phyloP scores from a whole-genome alignment of 2,797 vertebrate genomes.

The Craterocephalus amniculus region DNA sequence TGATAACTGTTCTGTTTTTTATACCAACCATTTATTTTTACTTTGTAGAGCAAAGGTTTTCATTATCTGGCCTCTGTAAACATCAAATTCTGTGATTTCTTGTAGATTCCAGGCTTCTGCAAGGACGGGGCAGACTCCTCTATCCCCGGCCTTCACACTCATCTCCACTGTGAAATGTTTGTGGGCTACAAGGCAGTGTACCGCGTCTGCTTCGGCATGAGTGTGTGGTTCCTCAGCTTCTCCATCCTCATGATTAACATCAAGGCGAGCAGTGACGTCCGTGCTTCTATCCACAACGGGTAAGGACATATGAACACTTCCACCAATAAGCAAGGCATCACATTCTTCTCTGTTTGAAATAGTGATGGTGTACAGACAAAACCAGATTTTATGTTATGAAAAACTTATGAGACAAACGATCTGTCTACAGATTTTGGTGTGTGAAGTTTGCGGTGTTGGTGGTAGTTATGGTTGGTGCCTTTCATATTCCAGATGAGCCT shows the following conservation, averaged over 20 bases:
- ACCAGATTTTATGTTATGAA: too few relatives aligned
- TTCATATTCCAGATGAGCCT: conserved; percentile 91
- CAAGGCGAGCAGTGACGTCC: conserved; percentile 89
- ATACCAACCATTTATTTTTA: too few relatives aligned
- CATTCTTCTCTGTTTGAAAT: too few relatives aligned
- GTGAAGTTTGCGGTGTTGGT: conserved; percentile 91
- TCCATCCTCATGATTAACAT: conserved; percentile 87
- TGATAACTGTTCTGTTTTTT: too few relatives aligned
- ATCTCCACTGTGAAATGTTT: conserved; percentile 87
- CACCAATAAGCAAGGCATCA: not conserved
- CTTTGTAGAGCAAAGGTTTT: too few relatives aligned
- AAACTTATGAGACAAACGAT: too few relatives aligned
- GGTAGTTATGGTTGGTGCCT: conserved; percentile 89
- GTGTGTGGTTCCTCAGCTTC: conserved; percentile 88
- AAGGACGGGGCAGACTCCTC: conserved; percentile 81
- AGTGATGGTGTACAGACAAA: too few relatives aligned
- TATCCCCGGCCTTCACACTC: conserved; percentile 62
- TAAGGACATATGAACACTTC: conserved; percentile 61
- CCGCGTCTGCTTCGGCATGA: conserved; percentile 91
- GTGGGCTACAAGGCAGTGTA: conserved; percentile 95
- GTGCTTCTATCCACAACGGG: conserved; percentile 93
- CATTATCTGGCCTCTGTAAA: not conserved
- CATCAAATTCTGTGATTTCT: conserved; percentile 10
- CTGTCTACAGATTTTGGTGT: conserved; percentile 96
- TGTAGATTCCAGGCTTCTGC: conserved; percentile 93